Conservation (phyloP, 2,797 vertebrate species). For the Aulostomus chinensis region DNA sequence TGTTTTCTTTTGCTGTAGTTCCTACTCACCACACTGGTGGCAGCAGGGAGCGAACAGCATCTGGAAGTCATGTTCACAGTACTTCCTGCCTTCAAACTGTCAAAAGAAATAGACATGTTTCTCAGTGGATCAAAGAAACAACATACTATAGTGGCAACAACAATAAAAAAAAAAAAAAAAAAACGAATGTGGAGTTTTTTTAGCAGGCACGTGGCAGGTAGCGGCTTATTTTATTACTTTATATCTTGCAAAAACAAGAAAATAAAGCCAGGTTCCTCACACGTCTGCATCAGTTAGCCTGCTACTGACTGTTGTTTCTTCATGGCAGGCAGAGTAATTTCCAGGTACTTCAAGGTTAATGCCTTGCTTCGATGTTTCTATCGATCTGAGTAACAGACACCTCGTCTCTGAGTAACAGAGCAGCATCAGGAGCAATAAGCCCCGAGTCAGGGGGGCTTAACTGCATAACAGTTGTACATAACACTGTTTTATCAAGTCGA, state of each 20-base stretch:
- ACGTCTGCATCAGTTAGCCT: not conserved
- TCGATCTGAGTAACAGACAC: constrained; percentile 16
- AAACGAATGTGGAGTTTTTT: no score
- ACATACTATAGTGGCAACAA: not conserved
- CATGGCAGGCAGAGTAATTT: not conserved
- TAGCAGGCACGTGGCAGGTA: no score
- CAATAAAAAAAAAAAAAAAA: not conserved
- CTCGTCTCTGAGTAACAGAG: constrained; percentile 3
- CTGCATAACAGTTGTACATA: no score
- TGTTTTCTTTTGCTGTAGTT: not conserved
- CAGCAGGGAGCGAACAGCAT: constrained; percentile 99
- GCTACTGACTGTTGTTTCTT: constrained; percentile 5
- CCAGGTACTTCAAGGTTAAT: constrained; percentile 6
- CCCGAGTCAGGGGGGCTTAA: no score
- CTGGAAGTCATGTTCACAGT: constrained; percentile 99
- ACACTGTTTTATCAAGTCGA: no score
- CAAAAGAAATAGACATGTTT: not conserved
- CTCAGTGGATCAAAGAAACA: not conserved
- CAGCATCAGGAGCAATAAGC: not conserved
- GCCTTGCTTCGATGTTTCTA: constrained; percentile 10
- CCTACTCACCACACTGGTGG: constrained; percentile 95
- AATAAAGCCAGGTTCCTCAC: no score
- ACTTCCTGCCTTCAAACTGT: constrained; percentile 98
- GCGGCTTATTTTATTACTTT: no score
- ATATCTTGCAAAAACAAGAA: no score